A percentile compares a stretch with the other conserved stretches of the same genome.
Evolutionary conservation across 1,140 invertebrate genomes (phyloP).

Genomic region (Micrasema minimum): DNA sequence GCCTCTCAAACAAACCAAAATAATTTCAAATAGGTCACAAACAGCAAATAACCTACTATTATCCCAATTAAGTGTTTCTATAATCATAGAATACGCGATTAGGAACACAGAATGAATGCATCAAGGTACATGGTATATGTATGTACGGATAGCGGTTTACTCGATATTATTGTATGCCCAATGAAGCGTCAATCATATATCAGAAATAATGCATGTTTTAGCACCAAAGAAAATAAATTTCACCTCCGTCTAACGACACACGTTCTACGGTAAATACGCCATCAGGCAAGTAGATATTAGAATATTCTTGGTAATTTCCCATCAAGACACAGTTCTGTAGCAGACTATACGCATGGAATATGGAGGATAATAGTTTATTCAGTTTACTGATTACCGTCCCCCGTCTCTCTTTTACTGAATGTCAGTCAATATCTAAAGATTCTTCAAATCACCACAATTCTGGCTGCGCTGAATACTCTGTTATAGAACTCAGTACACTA

Average conservation of each 20-base stretch:
- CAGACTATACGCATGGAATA: neutral
- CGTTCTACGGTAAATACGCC: neutral
- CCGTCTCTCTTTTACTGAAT: slow-evolving; percentile 20
- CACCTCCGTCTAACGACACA: slow-evolving; percentile 18
- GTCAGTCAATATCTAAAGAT: slow-evolving; percentile 16
- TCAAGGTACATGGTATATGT: too few species aligned
- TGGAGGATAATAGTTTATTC: neutral
- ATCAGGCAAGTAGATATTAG: neutral
- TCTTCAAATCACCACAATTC: neutral
- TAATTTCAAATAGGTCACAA: too few species aligned
- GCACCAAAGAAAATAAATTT: slow-evolving; percentile 16
- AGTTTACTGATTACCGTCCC: slow-evolving; percentile 1
- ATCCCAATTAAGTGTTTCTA: too few species aligned
- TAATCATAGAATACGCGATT: too few species aligned
- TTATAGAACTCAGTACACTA: neutral
- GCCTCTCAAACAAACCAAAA: too few species aligned
- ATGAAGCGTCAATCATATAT: slow-evolving; percentile 2
- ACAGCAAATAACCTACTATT: too few species aligned
- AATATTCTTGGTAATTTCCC: neutral
- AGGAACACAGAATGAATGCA: too few species aligned
- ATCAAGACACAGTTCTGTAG: neutral
- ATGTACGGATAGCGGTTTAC: too few species aligned
- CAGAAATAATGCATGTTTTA: neutral
- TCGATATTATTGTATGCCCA: too few species aligned
- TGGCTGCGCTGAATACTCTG: neutral